Evolutionary conservation across 2,113 vertebrate genomes (phyloP).

Genomic region (Nannobrachium achirus): DNA sequence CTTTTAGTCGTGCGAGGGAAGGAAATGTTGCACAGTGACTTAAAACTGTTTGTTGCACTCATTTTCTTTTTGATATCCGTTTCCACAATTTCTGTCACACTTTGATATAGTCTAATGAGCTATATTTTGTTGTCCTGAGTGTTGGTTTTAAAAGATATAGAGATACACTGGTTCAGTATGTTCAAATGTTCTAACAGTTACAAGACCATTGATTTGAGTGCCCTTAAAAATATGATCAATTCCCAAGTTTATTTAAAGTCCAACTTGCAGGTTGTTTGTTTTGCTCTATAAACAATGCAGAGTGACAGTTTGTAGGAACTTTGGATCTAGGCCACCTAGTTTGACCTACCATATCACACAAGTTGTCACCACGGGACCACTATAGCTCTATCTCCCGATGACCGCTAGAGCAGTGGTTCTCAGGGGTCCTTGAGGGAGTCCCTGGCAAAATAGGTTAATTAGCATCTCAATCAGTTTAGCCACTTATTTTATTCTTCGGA

Average conservation of each 20-base stretch:
- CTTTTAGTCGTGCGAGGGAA: constrained; percentile 24
- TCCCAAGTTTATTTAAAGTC: constrained; percentile 5
- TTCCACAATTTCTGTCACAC: constrained; percentile 45
- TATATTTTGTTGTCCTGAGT: constrained; percentile 34
- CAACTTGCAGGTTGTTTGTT: not conserved
- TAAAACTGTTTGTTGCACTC: constrained; percentile 43
- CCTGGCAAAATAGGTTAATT: no score
- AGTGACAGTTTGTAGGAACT: no score
- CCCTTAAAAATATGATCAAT: constrained; percentile 7
- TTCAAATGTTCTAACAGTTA: constrained; percentile 11
- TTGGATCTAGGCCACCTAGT: no score
- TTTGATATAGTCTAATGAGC: constrained; percentile 32
- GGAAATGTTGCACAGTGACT: constrained; percentile 44
- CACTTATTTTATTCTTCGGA: no score
- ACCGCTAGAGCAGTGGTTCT: no score
- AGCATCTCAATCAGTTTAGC: no score
- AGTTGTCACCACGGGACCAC: no score
- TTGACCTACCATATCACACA: no score
- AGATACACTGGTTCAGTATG: constrained; percentile 17
- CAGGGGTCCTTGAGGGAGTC: no score
- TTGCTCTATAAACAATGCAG: no score
- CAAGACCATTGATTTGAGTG: constrained; percentile 3
- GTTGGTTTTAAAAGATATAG: constrained; percentile 26
- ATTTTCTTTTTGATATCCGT: constrained; percentile 42
- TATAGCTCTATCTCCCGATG: no score